These are phyloP conservation scores for Alfaro cultratus DNA, from an alignment of 2,797 vertebrate species.

Conservation along the genomic window DNA sequence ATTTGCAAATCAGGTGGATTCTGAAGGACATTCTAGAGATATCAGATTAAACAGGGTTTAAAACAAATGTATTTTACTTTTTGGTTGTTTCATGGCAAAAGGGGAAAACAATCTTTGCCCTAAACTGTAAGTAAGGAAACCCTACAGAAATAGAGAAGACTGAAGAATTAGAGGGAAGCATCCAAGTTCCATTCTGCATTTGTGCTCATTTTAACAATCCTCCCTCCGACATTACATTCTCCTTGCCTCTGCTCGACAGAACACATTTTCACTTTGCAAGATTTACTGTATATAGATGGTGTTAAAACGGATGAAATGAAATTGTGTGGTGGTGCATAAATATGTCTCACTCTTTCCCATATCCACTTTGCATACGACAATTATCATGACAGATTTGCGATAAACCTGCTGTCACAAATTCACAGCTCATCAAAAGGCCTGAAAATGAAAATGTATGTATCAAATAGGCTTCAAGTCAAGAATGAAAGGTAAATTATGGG, in stretches of 20 bases:
- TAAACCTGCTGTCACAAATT: conserved; percentile 29
- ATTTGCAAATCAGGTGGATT: neutral
- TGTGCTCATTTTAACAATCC: conserved; percentile 54
- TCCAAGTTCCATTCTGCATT: conserved; percentile 48
- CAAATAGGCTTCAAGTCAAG: conserved; percentile 37
- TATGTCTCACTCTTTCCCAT: conserved; percentile 58
- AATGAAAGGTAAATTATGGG: conserved; percentile 35
- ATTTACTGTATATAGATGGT: conserved; percentile 38
- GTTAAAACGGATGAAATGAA: conserved; percentile 33
- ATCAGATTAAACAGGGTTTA: neutral
- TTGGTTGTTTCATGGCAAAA: neutral
- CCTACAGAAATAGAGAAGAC: conserved; percentile 9
- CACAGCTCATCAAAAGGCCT: conserved; percentile 47
- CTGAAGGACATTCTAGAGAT: neutral
- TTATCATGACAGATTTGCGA: conserved; percentile 69
- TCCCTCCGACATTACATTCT: conserved; percentile 43
- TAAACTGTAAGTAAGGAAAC: neutral
- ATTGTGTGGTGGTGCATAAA: conserved; percentile 39
- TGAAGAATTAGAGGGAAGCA: conserved; percentile 33
- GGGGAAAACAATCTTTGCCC: neutral
- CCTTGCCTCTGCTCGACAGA: conserved; percentile 44
- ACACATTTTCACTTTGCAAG: conserved; percentile 42
- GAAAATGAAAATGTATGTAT: conserved; percentile 62
- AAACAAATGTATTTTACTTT: neutral
- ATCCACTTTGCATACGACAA: conserved; percentile 55